Conservation (phyloP, 2,797 vertebrate species). For the Thripadectes ignobilis region DNA sequence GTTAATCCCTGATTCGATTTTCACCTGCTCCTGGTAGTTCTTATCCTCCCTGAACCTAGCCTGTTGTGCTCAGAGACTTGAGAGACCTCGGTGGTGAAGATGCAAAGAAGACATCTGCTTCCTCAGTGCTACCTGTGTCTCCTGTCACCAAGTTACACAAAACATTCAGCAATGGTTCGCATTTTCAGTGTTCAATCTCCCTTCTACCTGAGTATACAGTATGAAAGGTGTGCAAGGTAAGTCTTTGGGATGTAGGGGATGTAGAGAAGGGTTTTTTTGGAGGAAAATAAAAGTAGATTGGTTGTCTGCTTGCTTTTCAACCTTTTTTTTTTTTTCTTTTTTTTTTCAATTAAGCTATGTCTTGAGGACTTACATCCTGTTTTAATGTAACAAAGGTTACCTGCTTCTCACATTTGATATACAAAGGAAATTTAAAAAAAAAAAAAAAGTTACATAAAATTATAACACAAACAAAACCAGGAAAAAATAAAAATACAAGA, state of each 20-base stretch:
- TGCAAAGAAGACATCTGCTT: not conserved
- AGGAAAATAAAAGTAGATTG: accelerated
- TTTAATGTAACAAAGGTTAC: not conserved
- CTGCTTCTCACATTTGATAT: not conserved
- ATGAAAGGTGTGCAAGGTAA: not conserved
- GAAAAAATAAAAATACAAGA: not conserved
- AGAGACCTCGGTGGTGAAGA: not conserved
- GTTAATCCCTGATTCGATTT: not conserved
- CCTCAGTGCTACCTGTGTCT: not conserved
- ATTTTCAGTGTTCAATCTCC: not conserved
- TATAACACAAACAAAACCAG: not conserved
- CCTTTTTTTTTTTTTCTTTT: not conserved
- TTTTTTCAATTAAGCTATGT: not conserved
- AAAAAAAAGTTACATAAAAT: not conserved
- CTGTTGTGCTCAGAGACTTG: not conserved
- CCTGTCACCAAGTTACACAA: not conserved
- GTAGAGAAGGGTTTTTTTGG: accelerated
- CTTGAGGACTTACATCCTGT: not conserved
- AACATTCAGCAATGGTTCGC: accelerated
- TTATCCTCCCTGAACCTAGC: not conserved
- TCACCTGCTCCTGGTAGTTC: not conserved
- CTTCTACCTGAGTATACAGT: not conserved
- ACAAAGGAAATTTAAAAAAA: not conserved
- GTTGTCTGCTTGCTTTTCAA: accelerated
- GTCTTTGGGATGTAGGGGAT: not conserved